Evolutionary conservation across 1,140 invertebrate genomes (phyloP), one percentile per base, ranked within the genome.

Genomic region (Heliothis virescens): DNA sequence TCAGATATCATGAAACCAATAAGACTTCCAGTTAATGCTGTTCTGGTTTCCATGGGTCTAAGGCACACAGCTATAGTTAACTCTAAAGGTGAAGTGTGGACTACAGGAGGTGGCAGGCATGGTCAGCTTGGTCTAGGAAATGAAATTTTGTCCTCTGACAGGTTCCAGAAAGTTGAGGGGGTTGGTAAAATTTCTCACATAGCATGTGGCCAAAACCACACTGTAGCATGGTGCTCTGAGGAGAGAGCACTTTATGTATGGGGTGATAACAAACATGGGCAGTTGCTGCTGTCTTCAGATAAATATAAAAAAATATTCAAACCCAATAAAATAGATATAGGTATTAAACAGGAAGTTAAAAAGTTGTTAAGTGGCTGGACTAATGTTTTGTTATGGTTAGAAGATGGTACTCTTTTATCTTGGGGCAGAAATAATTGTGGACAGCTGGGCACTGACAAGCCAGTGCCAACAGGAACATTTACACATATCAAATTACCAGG

Each of bases 371-470:
- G 96, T 84, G 97, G 97, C 2, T 98, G 97, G 97, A 97, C 97
- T 0, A 97, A 98, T 89, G 96, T 96, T 87, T 95, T 96, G 11
- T 91, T 96, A 1, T 92, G 97, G 79, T 95, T 95, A 3, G 95
- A 94, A 63, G 95, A 95, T 86, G 96, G 96, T 16, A 91, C 95
- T 67, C 86, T 98, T 16, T 92, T 96, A 41, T 94, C 96, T 2
- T 98, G 97, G 97, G 98, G 98, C 15, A 95, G 97, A 91, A 98
- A 98, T 90, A 96, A 96, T 83, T 98, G 98, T 94, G 97, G 97
- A 3, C 97, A 98, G 89, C 89, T 97, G 63, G 97, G 96, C 1
- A 91, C 89, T 50, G 76, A 82, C 80, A 53, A 80, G 83, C 52
- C 81, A 83, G 65, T 89, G 21, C 9, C 89, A 83, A 29, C 65